phyloP scores from a whole-genome alignment of 2,113 vertebrate genomes.

The Cyrtonyx montezumae region DNA sequence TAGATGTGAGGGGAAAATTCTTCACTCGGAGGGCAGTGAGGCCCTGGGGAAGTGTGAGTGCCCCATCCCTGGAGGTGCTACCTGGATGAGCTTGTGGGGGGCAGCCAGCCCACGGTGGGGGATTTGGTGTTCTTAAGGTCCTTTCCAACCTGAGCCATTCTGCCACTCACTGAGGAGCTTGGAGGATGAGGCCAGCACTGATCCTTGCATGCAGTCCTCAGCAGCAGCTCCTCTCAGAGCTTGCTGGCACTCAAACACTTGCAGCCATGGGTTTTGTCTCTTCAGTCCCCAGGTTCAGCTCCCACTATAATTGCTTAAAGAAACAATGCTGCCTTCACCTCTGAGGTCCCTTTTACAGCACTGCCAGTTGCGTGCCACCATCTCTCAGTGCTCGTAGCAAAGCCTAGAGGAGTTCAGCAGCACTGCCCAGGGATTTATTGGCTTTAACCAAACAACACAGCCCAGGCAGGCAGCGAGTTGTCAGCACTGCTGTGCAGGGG shows the following conservation, averaged over 20 bases:
- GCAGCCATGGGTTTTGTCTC: background rate
- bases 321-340: background rate
- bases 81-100: too few species aligned
- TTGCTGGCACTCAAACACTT: too few species aligned
- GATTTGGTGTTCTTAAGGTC: too few species aligned
- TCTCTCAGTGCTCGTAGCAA: background rate
- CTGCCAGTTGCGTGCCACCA: background rate
- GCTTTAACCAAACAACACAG: background rate
- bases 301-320: fast-evolving
- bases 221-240: background rate
- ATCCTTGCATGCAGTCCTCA: background rate
- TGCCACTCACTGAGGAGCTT: background rate
- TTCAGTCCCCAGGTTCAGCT: background rate
- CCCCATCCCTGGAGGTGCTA: too few species aligned
- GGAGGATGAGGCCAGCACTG: fast-evolving
- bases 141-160: too few species aligned
- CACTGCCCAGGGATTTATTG: background rate
- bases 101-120: too few species aligned
- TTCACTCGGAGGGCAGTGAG: too few species aligned
- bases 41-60: too few species aligned
- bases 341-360: background rate
- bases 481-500: background rate
- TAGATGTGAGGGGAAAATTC: too few species aligned
- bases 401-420: background rate
- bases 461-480: background rate